phyloP scores from a whole-genome alignment of 2,113 vertebrate species.

The Lepus americanus region DNA sequence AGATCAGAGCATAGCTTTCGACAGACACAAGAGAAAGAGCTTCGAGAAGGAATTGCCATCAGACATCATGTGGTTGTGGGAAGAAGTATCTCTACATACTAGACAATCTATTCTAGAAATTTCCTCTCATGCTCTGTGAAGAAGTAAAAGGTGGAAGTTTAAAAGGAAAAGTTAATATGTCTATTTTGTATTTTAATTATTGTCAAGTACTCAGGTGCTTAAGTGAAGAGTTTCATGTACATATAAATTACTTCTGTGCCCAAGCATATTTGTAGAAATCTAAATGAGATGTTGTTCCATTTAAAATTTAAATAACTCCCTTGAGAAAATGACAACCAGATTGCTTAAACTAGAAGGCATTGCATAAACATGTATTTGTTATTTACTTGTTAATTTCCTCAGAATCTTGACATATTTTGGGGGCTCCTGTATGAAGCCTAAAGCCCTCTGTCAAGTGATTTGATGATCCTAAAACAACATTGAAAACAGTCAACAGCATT shows the following conservation, averaged over 20 bases:
- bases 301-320: slow-evolving; percentile 86
- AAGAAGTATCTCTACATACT: not conserved
- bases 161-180: slow-evolving; percentile 77
- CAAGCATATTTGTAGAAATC: slow-evolving; percentile 82
- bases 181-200: slow-evolving; percentile 84
- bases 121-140: not conserved
- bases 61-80: not conserved
- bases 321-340: slow-evolving; percentile 84
- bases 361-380: slow-evolving; percentile 82
- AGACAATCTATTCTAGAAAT: slow-evolving; percentile 42
- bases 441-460: slow-evolving; percentile 55
- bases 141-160: slow-evolving; percentile 63
- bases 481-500: not conserved
- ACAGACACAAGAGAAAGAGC: not conserved
- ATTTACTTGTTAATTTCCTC: slow-evolving; percentile 76
- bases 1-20: not conserved
- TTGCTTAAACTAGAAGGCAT: slow-evolving; percentile 78
- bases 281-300: slow-evolving; percentile 83
- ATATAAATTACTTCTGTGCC: slow-evolving; percentile 82
- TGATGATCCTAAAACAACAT: slow-evolving; percentile 36
- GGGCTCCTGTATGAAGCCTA: slow-evolving; percentile 19
- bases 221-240: slow-evolving; percentile 79
- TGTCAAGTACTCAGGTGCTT: slow-evolving; percentile 82
- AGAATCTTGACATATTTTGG: slow-evolving; percentile 35
- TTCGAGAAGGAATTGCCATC: not conserved